Evolutionary conservation across 2,113 vertebrate species (phyloP), one percentile per base, ranked within the genome.

Genomic region (Sigmodon hispidus): DNA sequence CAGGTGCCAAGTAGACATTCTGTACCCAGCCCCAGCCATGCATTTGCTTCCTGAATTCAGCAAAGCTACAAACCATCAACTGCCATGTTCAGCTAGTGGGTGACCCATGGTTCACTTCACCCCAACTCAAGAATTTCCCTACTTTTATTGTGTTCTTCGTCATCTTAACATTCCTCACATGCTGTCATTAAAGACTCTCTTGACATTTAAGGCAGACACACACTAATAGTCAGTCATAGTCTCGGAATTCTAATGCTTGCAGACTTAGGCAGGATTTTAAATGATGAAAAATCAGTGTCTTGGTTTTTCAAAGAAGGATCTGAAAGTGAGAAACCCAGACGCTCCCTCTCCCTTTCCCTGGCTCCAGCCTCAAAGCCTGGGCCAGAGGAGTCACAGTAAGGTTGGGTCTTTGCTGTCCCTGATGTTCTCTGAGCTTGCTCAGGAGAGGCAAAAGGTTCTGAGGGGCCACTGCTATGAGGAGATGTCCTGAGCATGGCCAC

Each of bases 171-270:
- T 85, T 97, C 98, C 97, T 98, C 97, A 94, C 97, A 95, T 77
- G 72, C 95, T 97, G 94, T 97, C 98, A 97, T 97, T 98, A 98
- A 98, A 98, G 98, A 98, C 98, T 98, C 98, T 98, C 98, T 98
- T 98, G 97, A 98, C 97, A 98, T 98, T 98, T 98, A 97, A 98
- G 97, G 98, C 98, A 98, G 98, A 98, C 98, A 85, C 97, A 98
- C 80, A 97, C 98, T 98, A 97, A 97, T 96, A 96, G 98, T 98
- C 98, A 98, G 98, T 98, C 98, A 98, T 98, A 98, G 98, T 98
- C 98, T 98, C 98, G 98, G 98, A 98, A 98, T 98, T 98, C 98
- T 97, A 98, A 98, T 97, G 98, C 97, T 98, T 97, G 96, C 97
- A 90, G 96, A 98, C 97, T 98, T 95, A 97, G 97, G 98, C 97